phyloP scores from a whole-genome alignment of 2,797 vertebrate genomes.

The Gallinago nigripennis region DNA sequence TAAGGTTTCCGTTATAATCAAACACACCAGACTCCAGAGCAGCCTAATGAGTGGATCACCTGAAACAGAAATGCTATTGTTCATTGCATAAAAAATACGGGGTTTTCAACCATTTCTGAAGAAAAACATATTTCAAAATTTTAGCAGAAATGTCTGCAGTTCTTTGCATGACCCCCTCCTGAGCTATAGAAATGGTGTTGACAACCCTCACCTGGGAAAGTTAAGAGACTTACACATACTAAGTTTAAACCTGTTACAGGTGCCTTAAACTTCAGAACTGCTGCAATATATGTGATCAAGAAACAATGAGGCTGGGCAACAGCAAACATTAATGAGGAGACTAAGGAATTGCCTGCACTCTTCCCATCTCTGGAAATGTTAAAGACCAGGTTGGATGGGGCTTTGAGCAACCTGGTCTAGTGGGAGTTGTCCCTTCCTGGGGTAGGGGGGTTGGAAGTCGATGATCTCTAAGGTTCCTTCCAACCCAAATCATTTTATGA shows the following conservation, averaged over 20 bases:
- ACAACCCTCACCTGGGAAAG: not conserved
- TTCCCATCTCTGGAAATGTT: not conserved
- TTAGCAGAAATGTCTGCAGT: not conserved
- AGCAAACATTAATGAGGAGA: not conserved
- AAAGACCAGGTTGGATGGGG: too few relatives aligned
- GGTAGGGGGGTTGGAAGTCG: too few relatives aligned
- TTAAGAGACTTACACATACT: not conserved
- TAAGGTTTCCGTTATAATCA: not conserved
- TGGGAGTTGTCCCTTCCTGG: too few relatives aligned
- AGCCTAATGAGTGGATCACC: not conserved
- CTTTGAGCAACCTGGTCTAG: too few relatives aligned
- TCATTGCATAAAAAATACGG: not conserved
- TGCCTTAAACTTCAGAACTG: not conserved
- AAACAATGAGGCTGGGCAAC: not conserved
- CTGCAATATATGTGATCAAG: fast-evolving
- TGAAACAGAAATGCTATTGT: not conserved
- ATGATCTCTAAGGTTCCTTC: too few relatives aligned
- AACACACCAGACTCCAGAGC: not conserved
- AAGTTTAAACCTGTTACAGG: not conserved
- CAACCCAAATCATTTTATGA: too few relatives aligned
- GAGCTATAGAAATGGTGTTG: not conserved
- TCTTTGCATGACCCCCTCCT: not conserved
- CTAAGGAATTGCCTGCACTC: not conserved
- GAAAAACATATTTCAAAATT: not conserved
- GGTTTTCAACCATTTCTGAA: not conserved